A percentile compares a stretch with the other conserved stretches of the same genome.
phyloP scores from a whole-genome alignment of 2,888 invertebrate genomes.

The Yponomeuta cagnagella region DNA sequence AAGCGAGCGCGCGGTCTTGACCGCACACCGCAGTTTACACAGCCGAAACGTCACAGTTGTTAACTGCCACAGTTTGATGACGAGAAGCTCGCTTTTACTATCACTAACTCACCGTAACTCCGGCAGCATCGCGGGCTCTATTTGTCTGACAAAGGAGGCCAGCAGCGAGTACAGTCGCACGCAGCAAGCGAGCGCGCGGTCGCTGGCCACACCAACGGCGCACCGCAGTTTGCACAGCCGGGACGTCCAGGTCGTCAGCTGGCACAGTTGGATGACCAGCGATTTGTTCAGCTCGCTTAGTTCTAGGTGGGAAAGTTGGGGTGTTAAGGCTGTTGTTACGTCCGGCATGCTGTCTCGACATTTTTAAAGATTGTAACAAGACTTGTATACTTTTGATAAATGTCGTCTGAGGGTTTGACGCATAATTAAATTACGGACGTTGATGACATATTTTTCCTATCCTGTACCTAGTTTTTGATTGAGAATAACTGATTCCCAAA shows the following conservation, averaged over 20 bases:
- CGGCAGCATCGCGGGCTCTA: background rate
- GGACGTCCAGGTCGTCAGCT: conserved; percentile 36
- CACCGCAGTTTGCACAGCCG: conserved; percentile 38
- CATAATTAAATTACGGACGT: too few relatives aligned
- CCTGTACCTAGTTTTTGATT: too few relatives aligned
- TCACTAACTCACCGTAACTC: background rate
- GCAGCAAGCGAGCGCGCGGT: conserved; percentile 36
- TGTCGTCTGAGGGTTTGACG: too few relatives aligned
- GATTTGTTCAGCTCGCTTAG: conserved; percentile 46
- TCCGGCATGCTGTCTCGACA: too few relatives aligned
- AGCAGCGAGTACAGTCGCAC: conserved; percentile 45
- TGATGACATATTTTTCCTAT: too few relatives aligned
- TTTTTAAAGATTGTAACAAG: too few relatives aligned
- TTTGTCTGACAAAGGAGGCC: conserved; percentile 29
- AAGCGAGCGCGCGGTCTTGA: conserved; percentile 42
- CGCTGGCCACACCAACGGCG: conserved; percentile 42
- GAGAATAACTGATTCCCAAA: too few relatives aligned
- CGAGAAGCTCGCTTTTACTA: conserved; percentile 19
- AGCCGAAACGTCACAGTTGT: conserved; percentile 19
- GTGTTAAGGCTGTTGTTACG: too few relatives aligned
- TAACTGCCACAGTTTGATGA: conserved; percentile 39
- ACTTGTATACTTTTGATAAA: too few relatives aligned
- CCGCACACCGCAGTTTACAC: conserved; percentile 37
- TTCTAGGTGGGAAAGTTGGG: conserved; percentile 34
- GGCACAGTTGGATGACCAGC: conserved; percentile 47